These are phyloP conservation scores for Idaea dimidiata DNA, from an alignment of 2,888 invertebrate genomes.

Conservation along the genomic window DNA sequence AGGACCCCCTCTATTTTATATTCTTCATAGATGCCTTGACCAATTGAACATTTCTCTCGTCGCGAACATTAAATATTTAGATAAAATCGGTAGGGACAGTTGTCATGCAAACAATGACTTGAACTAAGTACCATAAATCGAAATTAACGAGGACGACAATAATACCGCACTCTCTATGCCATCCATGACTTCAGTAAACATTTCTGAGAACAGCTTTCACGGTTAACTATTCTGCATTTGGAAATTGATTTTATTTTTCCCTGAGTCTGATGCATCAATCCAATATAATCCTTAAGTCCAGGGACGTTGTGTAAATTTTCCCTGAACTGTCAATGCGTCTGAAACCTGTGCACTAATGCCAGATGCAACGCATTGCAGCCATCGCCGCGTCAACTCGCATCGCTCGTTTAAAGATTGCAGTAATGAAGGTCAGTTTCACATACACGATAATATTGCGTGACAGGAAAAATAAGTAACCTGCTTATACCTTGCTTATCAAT, in stretches of 20 bases:
- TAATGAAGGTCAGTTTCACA: conserved; percentile 65
- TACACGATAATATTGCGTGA: conserved; percentile 49
- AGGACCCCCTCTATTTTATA: neutral
- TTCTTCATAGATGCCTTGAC: neutral
- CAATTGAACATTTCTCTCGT: conserved; percentile 14
- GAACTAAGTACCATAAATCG: conserved; percentile 34
- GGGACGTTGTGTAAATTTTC: conserved; percentile 37
- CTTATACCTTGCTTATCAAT: conserved; percentile 27
- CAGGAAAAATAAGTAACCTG: conserved; percentile 32
- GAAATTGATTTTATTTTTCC: conserved; percentile 55
- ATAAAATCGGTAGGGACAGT: conserved; percentile 25
- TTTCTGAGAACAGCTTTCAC: conserved; percentile 71
- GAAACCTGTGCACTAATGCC: conserved; percentile 40
- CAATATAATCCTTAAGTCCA: conserved; percentile 43
- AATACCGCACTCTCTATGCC: conserved; percentile 53
- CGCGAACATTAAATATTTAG: conserved; percentile 19
- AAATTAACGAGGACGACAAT: conserved; percentile 47
- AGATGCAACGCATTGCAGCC: conserved; percentile 53
- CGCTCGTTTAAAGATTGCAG: conserved; percentile 53
- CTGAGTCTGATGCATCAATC: conserved; percentile 11
- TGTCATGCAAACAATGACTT: conserved; percentile 33
- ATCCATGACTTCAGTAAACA: conserved; percentile 45
- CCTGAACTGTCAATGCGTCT: conserved; percentile 29
- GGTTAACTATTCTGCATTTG: conserved; percentile 59
- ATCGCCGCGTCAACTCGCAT: conserved; percentile 22